Conservation (phyloP, 2,888 invertebrate genomes). For the Bugulina stolonifera region DNA sequence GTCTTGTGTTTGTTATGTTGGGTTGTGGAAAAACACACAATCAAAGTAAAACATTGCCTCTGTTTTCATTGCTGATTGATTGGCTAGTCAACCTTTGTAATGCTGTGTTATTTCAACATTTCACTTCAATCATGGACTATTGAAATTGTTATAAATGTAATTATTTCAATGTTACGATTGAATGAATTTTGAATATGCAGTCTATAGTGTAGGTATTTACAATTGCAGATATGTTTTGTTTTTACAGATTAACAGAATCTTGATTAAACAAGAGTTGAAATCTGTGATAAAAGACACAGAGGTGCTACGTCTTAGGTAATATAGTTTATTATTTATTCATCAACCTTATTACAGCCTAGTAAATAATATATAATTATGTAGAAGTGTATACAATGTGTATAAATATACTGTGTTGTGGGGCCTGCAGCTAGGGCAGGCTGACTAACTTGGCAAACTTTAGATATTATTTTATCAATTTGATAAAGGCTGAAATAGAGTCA, state of each 20-base stretch:
- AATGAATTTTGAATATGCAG: not conserved
- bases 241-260: not conserved
- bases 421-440: no score
- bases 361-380: no score
- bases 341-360: no score
- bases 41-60: not conserved
- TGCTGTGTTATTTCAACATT: conserved; percentile 15
- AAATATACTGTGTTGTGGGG: no score
- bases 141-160: not conserved
- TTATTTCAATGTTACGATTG: not conserved
- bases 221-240: not conserved
- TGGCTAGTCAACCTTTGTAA: not conserved
- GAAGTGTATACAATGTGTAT: no score
- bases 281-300: not conserved
- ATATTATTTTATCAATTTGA: no score
- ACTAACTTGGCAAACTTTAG: no score
- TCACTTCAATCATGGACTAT: conserved; percentile 6
- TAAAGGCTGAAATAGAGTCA: no score
- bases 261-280: not conserved
- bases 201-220: not conserved
- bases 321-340: no score
- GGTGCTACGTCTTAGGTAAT: not conserved
- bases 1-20: conserved; percentile 22
- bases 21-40: conserved; percentile 7
- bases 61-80: conserved; percentile 20